These are phyloP conservation scores for Trichonephila clavipes DNA, from an alignment of 1,140 invertebrate genomes.

Conservation along the genomic window DNA sequence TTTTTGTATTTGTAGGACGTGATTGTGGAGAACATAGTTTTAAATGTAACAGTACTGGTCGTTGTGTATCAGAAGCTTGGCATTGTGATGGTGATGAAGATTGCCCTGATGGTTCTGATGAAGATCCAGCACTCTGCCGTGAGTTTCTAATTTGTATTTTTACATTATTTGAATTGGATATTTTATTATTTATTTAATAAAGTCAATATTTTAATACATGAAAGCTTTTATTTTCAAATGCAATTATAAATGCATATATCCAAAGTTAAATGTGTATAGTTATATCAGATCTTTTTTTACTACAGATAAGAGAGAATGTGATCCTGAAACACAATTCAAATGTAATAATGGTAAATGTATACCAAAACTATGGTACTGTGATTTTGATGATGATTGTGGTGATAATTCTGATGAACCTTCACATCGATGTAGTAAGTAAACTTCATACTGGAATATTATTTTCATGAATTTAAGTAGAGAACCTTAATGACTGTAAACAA, in stretches of 20 bases:
- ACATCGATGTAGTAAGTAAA: conserved; percentile 87
- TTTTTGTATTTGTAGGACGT: conserved; percentile 41
- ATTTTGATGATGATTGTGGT: conserved; percentile 93
- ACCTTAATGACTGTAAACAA: too few species aligned
- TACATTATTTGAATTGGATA: neutral
- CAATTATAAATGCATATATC: neutral
- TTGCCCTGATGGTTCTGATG: conserved; percentile 96
- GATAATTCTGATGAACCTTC: conserved; percentile 97
- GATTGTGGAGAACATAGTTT: conserved; percentile 93
- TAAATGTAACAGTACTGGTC: conserved; percentile 93
- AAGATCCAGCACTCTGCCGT: conserved; percentile 93
- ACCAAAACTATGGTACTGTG: conserved; percentile 97
- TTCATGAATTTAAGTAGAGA: neutral
- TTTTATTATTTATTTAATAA: neutral
- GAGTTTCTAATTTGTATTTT: conserved; percentile 80
- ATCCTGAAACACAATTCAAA: conserved; percentile 85
- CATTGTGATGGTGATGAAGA: conserved; percentile 91
- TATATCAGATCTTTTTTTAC: conserved; percentile 24
- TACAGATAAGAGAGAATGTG: conserved; percentile 89
- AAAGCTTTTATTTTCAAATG: neutral
- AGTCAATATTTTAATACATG: neutral
- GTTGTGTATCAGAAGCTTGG: conserved; percentile 97
- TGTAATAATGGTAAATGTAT: conserved; percentile 96
- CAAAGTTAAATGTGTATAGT: neutral
- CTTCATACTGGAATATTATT: neutral